Base-by-base conservation (phyloP, 1,140 invertebrate genomes). In the Tribolium madens region DNA sequence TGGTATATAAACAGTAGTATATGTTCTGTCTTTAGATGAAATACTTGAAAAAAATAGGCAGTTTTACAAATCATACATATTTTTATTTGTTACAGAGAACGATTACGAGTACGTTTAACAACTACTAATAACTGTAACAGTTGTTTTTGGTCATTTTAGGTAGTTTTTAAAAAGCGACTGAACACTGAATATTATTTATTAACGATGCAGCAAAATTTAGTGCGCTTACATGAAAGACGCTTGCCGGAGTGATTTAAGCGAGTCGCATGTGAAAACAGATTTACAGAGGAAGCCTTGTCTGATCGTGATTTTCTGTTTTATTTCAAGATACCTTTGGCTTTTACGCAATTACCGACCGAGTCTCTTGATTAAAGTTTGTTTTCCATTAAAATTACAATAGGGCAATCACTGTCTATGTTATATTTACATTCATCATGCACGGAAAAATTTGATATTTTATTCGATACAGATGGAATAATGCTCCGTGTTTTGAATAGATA, bases 391-490 rank as follows among this genome's bases (percentile, higher is more conserved):
- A 64, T 26, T 64, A 64, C 57, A 64, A 64, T 64, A 33, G 57
- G 17, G 57, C 57, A 64, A 64, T 64, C 57, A 64, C 57, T 64
- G 57, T 64, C 57, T 5, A 64, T 64, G 26, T 26, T 64, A 64
- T 64, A 64, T 64, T 64, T 64, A 64, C 57, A 64, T 64, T 64
- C 57, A 64, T 64, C 57, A 64, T 64, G 26, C 57, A 64, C 26
- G 57, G 57, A 64, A 64, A 64, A 64, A 64, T 64, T 64, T 64
- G 57, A 64, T 64, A 33, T 64, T 64, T 64, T 64, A 26, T 64
- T 64, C 57, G 57, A 64, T 64, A 64, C 57, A 64, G 57, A 64
- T 64, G 57, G 57, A 64, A 64, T 64, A 64, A 64, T 36, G 57
- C 57, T 64, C 18, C 57, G 57, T 64, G 57, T 64, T 64, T 64